A percentile compares a stretch with the other conserved stretches of the same genome.
These are phyloP conservation scores for Zelleria hepariella DNA, from an alignment of 2,888 invertebrate species.

Conservation along the genomic window DNA sequence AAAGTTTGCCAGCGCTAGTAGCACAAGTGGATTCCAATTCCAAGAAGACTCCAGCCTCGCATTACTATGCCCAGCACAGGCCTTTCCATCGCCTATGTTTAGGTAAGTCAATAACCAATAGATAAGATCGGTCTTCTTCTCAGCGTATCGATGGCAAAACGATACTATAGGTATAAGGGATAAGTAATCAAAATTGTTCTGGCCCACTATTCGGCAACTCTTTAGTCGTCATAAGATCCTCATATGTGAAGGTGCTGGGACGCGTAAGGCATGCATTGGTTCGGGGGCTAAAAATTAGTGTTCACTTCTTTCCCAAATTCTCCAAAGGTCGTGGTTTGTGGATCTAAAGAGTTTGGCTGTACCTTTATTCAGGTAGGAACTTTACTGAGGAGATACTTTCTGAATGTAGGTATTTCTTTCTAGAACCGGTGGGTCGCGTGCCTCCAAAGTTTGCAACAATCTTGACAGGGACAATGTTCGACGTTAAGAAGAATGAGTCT, in stretches of 20 bases:
- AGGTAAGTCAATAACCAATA: slow-evolving; percentile 68
- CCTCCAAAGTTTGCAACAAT: slow-evolving; percentile 71
- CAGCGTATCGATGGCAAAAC: too few species aligned
- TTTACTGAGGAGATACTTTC: background rate
- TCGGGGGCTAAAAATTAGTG: too few species aligned
- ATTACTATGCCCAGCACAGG: slow-evolving; percentile 79
- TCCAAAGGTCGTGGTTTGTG: too few species aligned
- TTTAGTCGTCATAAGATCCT: too few species aligned
- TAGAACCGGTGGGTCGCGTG: slow-evolving; percentile 65
- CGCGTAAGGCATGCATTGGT: too few species aligned
- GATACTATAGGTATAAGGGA: too few species aligned
- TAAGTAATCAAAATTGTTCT: too few species aligned
- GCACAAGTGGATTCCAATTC: slow-evolving; percentile 76
- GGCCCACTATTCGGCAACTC: too few species aligned
- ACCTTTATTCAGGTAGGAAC: background rate
- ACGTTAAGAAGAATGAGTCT: slow-evolving; percentile 58
- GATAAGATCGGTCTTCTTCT: background rate
- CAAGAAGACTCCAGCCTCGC: slow-evolving; percentile 64
- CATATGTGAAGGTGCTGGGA: too few species aligned
- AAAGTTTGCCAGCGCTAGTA: slow-evolving; percentile 72
- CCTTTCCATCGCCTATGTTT: slow-evolving; percentile 78
- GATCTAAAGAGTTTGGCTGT: too few species aligned
- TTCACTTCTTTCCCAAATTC: background rate
- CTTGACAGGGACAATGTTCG: slow-evolving; percentile 67
- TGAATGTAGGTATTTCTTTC: slow-evolving; percentile 3